phyloP scores from a whole-genome alignment of 2,113 vertebrate genomes.

The Centrocercus urophasianus region DNA sequence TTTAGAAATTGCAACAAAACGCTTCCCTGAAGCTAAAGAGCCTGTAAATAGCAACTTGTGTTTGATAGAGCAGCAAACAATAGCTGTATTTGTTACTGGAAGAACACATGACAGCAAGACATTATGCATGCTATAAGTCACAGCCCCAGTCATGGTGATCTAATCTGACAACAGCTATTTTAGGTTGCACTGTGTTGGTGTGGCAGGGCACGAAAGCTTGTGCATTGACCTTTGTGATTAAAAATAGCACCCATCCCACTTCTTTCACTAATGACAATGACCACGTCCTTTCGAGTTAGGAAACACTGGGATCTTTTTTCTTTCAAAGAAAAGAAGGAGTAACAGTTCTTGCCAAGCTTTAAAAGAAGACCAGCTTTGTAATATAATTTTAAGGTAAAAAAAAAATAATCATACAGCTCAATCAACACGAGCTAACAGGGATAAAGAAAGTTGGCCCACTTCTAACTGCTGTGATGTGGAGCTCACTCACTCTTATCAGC shows the following conservation, averaged over 20 bases:
- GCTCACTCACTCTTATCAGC: not conserved
- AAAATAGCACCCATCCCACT: not conserved
- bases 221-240: not conserved
- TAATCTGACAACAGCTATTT: not conserved
- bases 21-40: accelerated
- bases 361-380: not conserved
- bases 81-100: not conserved
- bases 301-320: not conserved
- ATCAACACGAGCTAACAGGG: not conserved
- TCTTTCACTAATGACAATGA: not conserved
- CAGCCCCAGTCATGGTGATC: not conserved
- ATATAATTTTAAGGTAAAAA: not conserved
- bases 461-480: not conserved
- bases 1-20: not conserved
- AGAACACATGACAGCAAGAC: not conserved
- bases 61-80: not conserved
- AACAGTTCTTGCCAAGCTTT: not conserved
- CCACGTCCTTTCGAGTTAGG: not conserved
- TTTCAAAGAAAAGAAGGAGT: not conserved
- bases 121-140: accelerated
- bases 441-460: not conserved
- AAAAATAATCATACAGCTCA: not conserved
- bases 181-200: not conserved
- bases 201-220: not conserved
- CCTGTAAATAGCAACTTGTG: not conserved